Base-by-base conservation (phyloP, 2,113 vertebrate genomes). In the Tonatia bakeri region DNA sequence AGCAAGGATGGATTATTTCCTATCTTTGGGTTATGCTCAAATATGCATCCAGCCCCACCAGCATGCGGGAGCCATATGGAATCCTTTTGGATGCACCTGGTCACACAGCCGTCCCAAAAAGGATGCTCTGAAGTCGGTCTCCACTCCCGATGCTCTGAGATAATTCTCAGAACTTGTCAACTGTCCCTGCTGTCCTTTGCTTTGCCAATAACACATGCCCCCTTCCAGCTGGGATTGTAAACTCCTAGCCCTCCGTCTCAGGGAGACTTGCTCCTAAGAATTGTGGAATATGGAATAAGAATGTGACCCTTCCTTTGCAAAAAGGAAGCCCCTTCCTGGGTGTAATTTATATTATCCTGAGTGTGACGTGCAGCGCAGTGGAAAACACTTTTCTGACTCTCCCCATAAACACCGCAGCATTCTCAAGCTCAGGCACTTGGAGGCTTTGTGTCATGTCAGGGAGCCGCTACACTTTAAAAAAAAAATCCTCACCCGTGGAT, bases 21-120 rank as follows among this genome's bases (percentile, higher is more conserved):
- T 97, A 72, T 95, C 95, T 96, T 88, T 96, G 97, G 96, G 95
- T 81, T 91, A 38, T 22, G 54, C 73, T 97, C 97, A 97, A 96
- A 38, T 92, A 91, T 96, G 95, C 81, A 85, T 89, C 91, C 67
- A 75, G 59, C 24, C 40, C 83, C 75, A 67, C 43, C 72, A 61
- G 84, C 77, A 77, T 40, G 67, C 9, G 47, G 79, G 83, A 91
- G 92, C 91, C 96, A 95, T 93, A 83, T 90, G 97, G 96, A 85
- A 69, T 3, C n/a, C 40, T 84, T 81, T 65, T 13, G 24, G 77
- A 81, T 76, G 77, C 92, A 95, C 97, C 96, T 93, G 97, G 91
- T 54, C 52, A 65, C 4, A 14, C 26, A 86, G 13, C 5, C 65
- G 7, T 76, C 70, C 87, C 79, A 0, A 26, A 77, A 87, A 54